A percentile compares a stretch with the other conserved stretches of the same genome.
phyloP scores from a whole-genome alignment of 2,797 vertebrate genomes.

The Lutjanus campechanus region DNA sequence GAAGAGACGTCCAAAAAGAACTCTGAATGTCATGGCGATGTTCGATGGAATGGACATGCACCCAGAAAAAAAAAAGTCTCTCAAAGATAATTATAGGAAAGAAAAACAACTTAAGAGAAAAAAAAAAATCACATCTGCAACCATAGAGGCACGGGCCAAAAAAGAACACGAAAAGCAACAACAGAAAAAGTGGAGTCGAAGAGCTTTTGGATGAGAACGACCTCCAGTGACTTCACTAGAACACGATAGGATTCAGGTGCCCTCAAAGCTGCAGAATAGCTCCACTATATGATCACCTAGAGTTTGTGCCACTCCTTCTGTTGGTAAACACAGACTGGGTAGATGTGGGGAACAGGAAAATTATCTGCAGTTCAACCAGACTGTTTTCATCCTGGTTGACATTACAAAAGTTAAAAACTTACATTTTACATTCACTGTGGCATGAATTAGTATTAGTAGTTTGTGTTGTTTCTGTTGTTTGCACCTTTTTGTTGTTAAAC shows the following conservation, averaged over 20 bases:
- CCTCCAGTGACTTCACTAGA: slow-evolving; percentile 86
- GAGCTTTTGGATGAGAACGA: slow-evolving; percentile 86
- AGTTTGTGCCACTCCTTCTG: slow-evolving; percentile 21
- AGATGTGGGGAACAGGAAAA: background rate
- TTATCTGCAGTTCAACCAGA: background rate
- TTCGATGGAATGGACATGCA: slow-evolving; percentile 91
- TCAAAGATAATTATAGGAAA: slow-evolving; percentile 57
- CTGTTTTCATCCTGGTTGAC: slow-evolving; percentile 14
- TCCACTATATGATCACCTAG: slow-evolving; percentile 31
- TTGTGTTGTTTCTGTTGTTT: slow-evolving; percentile 5
- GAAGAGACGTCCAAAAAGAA: slow-evolving; percentile 55
- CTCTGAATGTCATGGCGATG: slow-evolving; percentile 79
- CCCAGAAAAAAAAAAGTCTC: slow-evolving; percentile 68
- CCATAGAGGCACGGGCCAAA: slow-evolving; percentile 83
- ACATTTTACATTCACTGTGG: slow-evolving; percentile 25
- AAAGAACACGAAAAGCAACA: slow-evolving; percentile 83
- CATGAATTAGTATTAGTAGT: background rate
- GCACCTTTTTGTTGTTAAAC: background rate
- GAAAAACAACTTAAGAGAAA: slow-evolving; percentile 48
- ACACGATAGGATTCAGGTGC: slow-evolving; percentile 84
- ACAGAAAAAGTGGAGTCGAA: slow-evolving; percentile 83
- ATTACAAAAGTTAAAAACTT: slow-evolving; percentile 3
- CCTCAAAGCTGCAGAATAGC: slow-evolving; percentile 91
- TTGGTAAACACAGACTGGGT: slow-evolving; percentile 13
- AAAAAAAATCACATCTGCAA: slow-evolving; percentile 77